phyloP scores from a whole-genome alignment of 2,888 invertebrate species.

The Esperia sulphurella region DNA sequence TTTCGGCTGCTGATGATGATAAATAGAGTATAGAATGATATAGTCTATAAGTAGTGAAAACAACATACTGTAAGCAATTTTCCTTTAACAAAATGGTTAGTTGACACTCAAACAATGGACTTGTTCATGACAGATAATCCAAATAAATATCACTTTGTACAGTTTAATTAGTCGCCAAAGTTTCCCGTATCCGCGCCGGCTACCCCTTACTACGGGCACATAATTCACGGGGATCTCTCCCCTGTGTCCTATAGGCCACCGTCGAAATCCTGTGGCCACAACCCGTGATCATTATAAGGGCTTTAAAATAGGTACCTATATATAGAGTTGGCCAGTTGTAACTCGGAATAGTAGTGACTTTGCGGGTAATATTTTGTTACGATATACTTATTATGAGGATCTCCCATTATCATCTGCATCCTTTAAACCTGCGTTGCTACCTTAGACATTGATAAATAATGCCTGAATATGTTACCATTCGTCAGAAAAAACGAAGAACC shows the following conservation, averaged over 20 bases:
- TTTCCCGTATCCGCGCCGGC: slow-evolving; percentile 13
- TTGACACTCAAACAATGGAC: background rate
- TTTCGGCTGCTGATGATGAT: no score
- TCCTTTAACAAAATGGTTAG: background rate
- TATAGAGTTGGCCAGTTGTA: background rate
- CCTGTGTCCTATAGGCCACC: slow-evolving; percentile 26
- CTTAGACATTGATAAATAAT: no score
- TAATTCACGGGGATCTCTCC: slow-evolving; percentile 46
- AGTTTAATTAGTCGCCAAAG: slow-evolving; percentile 50
- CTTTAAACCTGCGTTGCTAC: no score
- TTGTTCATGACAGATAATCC: slow-evolving; percentile 17
- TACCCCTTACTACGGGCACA: slow-evolving; percentile 16
- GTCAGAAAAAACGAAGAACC: no score
- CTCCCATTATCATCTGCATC: no score
- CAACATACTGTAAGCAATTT: background rate
- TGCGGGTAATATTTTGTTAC: no score
- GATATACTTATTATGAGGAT: no score
- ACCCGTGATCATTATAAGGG: slow-evolving; percentile 19
- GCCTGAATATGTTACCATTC: no score
- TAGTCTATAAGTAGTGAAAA: no score
- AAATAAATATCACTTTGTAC: slow-evolving; percentile 49
- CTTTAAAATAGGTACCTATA: background rate
- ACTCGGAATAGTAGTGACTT: background rate
- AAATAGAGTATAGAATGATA: no score
- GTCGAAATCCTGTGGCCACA: slow-evolving; percentile 20